Evolutionary conservation across 2,888 invertebrate species (phyloP), one percentile per base, ranked within the genome.

Genomic region (Zonitis immaculata): DNA sequence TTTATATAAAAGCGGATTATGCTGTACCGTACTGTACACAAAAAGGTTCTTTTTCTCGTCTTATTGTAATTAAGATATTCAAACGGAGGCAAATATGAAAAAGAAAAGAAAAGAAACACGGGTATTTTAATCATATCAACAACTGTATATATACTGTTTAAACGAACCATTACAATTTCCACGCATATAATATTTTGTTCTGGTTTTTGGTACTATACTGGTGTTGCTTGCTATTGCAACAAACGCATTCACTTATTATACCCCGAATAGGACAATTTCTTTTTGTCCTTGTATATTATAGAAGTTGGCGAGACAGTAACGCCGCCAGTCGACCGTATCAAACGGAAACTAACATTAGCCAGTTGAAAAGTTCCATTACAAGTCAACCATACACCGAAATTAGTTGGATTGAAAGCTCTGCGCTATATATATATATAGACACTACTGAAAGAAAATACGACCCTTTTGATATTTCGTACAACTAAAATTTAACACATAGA

Each of bases 341-440:
- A 42, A 58, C 62, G 66, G 66, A 64, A 67, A 62, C 66, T 62
- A 57, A 63, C 65, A 65, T 68, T 67, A 69, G 62, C 63, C 69
- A 70, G 64, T 60, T 61, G 68, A 68, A 62, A 66, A 69, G 66
- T 66, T 67, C 67, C 63, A 68, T 71, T 68, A 65, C 60, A 65
- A 67, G 65, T 65, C 67, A 64, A 64, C 64, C 66, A 62, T 70
- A 63, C 67, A 63, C 65, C 66, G 63, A 69, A 71, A 72, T 72
- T 72, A 70, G 69, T 61, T 61, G 66, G 62, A 66, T 65, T 65
- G 63, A 62, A 64, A 64, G 57, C 58, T 57, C 46, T n/a, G n/a
- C n/a, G n/a, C n/a, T n/a, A n/a, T n/a, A n/a, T n/a, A n/a, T n/a
- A n/a, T n/a, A n/a, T n/a, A n/a, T n/a, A n/a, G n/a, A n/a, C 51